Evolutionary conservation across 2,888 invertebrate genomes (phyloP), one percentile per base, ranked within the genome.

Genomic region (Meiosimyza decipiens): DNA sequence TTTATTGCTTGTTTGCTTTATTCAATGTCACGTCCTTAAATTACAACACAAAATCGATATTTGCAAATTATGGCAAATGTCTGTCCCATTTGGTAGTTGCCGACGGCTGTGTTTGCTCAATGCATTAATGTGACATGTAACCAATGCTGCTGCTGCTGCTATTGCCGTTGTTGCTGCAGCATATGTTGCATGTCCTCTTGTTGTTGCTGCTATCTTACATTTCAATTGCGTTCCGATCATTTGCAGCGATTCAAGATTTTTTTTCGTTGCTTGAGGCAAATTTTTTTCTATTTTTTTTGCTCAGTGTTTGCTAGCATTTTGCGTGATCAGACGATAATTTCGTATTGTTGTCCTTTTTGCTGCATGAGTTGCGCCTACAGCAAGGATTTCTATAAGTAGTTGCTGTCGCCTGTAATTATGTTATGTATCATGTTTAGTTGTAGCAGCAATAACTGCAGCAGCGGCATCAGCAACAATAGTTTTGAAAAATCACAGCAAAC

Each of bases 1-100:
- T n/a, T 62, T 22, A 47, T 47, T 55, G 16, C 54, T 67, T 60
- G 50, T 69, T 49, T 63, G 40, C 28, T 51, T 51, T 78, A 77
- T 77, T 79, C 78, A 80, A 78, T 80, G 83, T 82, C 84, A 84
- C 83, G 83, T 84, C 85, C 85, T 84, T 81, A 82, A 83, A 81
- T 83, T 83, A 82, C 84, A 82, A 12, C 13, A 54, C 51, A 76
- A 75, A 77, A 79, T 79, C 79, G 77, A 78, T 79, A 75, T 71
- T 64, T 66, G 68, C 71, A 73, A 64, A 63, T 75, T 72, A 52
- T 49, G 16, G 28, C 15, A 55, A 59, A 59, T 60, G 49, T 67
- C 47, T 54, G 67, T 47, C 40, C 16, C 40, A n/a, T 55, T 40
- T 6, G 52, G 28, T 18, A 12, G 64, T 64, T 49, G 55, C 68